Evolutionary conservation across 2,888 invertebrate genomes (phyloP), one percentile per base, ranked within the genome.

Genomic region (Eueremaeus valkanovi): DNA sequence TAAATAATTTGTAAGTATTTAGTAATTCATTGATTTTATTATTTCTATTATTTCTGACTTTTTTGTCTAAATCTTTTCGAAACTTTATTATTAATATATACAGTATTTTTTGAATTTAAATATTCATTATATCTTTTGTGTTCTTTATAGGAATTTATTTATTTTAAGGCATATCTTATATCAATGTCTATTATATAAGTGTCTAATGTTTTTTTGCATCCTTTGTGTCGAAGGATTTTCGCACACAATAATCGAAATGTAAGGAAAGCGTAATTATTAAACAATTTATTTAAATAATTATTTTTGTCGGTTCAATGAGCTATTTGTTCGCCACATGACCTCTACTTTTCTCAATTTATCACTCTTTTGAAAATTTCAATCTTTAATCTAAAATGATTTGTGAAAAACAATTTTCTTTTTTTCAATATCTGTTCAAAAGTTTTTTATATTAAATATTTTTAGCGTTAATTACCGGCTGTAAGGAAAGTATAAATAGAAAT

Each of bases 291-390:
- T 5, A 11, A 21, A 49, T 16, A 45, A 3, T 40, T 5, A 49
- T n/a, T 49, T n/a, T 49, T 49, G 2, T 49, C 45, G 49, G 49
- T 49, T 49, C 49, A 49, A 49, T 49, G 49, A 49, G 49, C 49
- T 49, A 21, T 49, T 40, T 40, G 40, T 40, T 49, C 2, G 21
- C n/a, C 49, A 49, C 49, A 49, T n/a, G n/a, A n/a, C 49, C 49
- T 49, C n/a, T 49, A 49, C 18, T 49, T 49, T 49, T 49, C 21
- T 49, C 21, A 18, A 3, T 45, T 40, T 40, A 40, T 21, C 5
- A 49, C n/a, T 49, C 21, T 49, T 40, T 49, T n/a, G 21, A 11
- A 45, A 8, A 45, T 13, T 45, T n/a, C n/a, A n/a, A n/a, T n/a
- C n/a, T n/a, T n/a, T n/a, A n/a, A n/a, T n/a, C n/a, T n/a, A n/a